These are phyloP conservation scores for Alexandromys fortis DNA, from an alignment of 2,113 vertebrate species.

Conservation along the genomic window DNA sequence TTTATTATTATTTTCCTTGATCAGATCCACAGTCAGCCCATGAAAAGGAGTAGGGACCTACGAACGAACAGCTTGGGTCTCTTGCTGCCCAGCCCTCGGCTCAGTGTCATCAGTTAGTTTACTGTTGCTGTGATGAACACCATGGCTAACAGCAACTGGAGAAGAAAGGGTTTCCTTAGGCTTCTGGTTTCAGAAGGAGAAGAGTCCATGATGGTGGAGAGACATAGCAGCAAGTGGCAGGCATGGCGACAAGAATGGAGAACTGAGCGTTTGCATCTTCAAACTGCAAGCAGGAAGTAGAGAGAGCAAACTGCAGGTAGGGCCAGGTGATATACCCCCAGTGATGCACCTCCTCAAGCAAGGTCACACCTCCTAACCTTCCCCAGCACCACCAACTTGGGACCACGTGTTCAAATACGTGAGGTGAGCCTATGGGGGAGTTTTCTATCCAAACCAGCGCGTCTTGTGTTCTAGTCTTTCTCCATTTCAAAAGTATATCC, in stretches of 20 bases:
- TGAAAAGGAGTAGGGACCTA: neutral
- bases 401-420: neutral
- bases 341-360: neutral
- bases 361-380: neutral
- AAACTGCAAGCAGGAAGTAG: neutral
- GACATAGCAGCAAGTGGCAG: neutral
- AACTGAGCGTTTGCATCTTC: neutral
- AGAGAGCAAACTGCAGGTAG: neutral
- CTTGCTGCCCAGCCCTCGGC: neutral
- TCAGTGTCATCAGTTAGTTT: neutral
- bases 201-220: neutral
- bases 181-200: neutral
- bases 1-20: neutral
- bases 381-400: neutral
- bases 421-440: no score
- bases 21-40: neutral
- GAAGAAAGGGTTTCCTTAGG: neutral
- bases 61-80: neutral
- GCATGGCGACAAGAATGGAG: neutral
- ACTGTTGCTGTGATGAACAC: neutral
- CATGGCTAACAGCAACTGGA: neutral
- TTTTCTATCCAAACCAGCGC: neutral
- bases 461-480: neutral
- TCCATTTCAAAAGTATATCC: constrained; percentile 21
- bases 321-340: no score